A percentile compares a stretch with the other conserved stretches of the same genome.
These are phyloP conservation scores for Gymnocheta viridis DNA, from an alignment of 2,888 invertebrate genomes.

Conservation along the genomic window DNA sequence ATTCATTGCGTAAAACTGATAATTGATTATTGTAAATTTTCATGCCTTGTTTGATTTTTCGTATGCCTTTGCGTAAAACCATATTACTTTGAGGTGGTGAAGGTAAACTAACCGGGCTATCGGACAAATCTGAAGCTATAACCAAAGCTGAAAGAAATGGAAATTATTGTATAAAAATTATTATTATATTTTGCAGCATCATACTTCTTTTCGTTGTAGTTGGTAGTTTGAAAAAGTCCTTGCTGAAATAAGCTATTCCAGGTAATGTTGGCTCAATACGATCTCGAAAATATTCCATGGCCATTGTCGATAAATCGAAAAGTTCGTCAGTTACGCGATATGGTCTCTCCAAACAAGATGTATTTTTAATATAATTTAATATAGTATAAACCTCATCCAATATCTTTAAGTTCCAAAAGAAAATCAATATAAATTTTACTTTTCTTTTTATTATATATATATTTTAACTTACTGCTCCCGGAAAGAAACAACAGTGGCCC, in stretches of 20 bases:
- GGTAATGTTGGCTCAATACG: conserved; percentile 94
- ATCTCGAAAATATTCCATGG: conserved; percentile 98
- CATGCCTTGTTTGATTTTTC: conserved; percentile 94
- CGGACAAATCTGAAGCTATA: conserved; percentile 78
- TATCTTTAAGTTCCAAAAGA: conserved; percentile 84
- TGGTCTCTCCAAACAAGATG: conserved; percentile 91
- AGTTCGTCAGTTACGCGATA: conserved; percentile 97
- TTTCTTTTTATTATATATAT: not conserved
- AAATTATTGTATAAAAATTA: not conserved
- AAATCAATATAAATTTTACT: not conserved
- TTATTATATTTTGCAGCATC: conserved; percentile 33
- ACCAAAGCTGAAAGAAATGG: conserved; percentile 76
- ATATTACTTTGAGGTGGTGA: conserved; percentile 92
- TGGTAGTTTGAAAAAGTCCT: conserved; percentile 89
- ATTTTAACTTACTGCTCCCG: conserved; percentile 89
- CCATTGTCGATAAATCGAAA: conserved; percentile 97
- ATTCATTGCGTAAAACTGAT: conserved; percentile 89
- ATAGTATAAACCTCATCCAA: conserved; percentile 95
- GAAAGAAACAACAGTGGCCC: conserved; percentile 96
- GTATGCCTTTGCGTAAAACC: conserved; percentile 92
- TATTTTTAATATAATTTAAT: conserved; percentile 90
- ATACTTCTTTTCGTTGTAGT: conserved; percentile 79
- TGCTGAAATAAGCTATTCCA: conserved; percentile 93
- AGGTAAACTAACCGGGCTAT: conserved; percentile 82
- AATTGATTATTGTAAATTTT: conserved; percentile 93